Evolutionary conservation across 2,888 invertebrate genomes (phyloP).

Genomic region (Neoitamus cyanurus): DNA sequence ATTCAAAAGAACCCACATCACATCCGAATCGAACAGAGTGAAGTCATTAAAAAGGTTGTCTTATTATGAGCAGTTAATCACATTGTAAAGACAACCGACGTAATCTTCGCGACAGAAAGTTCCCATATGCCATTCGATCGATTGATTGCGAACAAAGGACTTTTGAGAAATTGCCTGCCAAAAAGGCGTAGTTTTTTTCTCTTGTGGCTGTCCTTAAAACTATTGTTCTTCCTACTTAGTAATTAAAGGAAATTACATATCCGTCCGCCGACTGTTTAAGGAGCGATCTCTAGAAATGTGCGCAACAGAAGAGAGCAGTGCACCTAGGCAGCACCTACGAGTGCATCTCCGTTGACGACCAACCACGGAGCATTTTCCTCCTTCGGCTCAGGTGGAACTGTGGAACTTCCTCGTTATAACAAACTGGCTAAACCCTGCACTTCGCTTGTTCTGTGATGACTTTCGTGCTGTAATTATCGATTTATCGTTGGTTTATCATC

Average conservation of each 20-base stretch:
- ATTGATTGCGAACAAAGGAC: background rate
- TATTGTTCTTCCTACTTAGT: constrained; percentile 35
- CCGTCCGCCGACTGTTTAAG: background rate
- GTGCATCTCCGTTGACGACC: constrained; percentile 4
- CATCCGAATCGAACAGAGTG: background rate
- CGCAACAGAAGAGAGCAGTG: background rate
- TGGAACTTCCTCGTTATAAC: constrained; percentile 36
- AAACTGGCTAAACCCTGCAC: background rate
- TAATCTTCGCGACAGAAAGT: background rate
- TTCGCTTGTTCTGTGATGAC: constrained; percentile 39
- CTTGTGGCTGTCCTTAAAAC: background rate
- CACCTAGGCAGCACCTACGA: constrained; percentile 14
- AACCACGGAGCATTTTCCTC: background rate
- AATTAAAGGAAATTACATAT: constrained; percentile 35
- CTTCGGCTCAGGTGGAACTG: constrained; percentile 14
- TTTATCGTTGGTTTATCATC: constrained; percentile 52
- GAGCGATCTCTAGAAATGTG: background rate
- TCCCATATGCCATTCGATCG: background rate
- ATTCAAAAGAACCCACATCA: background rate
- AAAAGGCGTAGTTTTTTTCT: background rate
- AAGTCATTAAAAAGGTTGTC: background rate
- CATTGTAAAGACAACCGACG: background rate
- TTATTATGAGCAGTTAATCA: background rate
- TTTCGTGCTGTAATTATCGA: constrained; percentile 54
- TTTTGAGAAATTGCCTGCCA: background rate